A percentile compares a stretch with the other conserved stretches of the same genome.
Evolutionary conservation across 2,888 invertebrate species (phyloP).

Genomic region (Leucoptera coffeella): DNA sequence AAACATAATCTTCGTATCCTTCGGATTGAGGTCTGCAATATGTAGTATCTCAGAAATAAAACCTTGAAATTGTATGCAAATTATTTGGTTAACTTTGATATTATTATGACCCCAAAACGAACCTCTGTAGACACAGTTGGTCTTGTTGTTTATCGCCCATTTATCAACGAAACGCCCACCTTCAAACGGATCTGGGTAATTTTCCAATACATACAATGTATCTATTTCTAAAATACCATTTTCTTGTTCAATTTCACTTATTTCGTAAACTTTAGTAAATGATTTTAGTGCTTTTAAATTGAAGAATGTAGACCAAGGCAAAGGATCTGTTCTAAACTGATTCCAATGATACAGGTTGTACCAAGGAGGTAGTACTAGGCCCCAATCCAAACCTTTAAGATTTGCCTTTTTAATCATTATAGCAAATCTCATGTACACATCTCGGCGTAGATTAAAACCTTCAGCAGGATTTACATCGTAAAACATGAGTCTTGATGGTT

Average conservation of each 20-base stretch:
- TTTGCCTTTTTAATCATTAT: slow-evolving; percentile 69
- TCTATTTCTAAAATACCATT: slow-evolving; percentile 53
- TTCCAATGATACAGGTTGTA: slow-evolving; percentile 87
- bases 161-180: slow-evolving; percentile 78
- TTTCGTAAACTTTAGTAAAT: slow-evolving; percentile 83
- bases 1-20: slow-evolving; percentile 56
- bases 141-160: slow-evolving; percentile 59
- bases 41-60: slow-evolving; percentile 58
- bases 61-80: slow-evolving; percentile 83
- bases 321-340: slow-evolving; percentile 47
- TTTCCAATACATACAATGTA: slow-evolving; percentile 73
- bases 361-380: slow-evolving; percentile 89
- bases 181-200: slow-evolving; percentile 80
- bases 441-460: slow-evolving; percentile 93
- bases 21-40: slow-evolving; percentile 39
- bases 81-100: slow-evolving; percentile 56
- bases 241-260: slow-evolving; percentile 63
- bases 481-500: slow-evolving; percentile 70
- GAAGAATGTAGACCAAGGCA: slow-evolving; percentile 84
- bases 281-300: slow-evolving; percentile 69
- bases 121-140: slow-evolving; percentile 20
- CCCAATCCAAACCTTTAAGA: slow-evolving; percentile 43
- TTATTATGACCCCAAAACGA: slow-evolving; percentile 69
- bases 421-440: slow-evolving; percentile 92
- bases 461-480: slow-evolving; percentile 94